Evolutionary conservation across 2,888 invertebrate genomes (phyloP).

Genomic region (Xestia c-nigrum): DNA sequence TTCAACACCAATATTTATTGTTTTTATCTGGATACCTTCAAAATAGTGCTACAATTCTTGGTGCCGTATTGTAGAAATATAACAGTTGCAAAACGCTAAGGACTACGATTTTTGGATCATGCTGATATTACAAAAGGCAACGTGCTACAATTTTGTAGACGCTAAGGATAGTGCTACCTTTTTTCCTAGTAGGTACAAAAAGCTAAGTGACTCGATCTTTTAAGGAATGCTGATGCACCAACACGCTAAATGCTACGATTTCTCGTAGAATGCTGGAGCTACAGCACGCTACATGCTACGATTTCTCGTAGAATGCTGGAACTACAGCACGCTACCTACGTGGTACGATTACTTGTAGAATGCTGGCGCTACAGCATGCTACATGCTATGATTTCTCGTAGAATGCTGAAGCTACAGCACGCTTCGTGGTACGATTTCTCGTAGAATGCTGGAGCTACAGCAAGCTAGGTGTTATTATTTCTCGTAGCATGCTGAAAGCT

Average conservation of each 20-base stretch:
- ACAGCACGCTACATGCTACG: not conserved
- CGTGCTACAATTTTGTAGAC: not conserved
- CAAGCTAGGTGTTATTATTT: not conserved
- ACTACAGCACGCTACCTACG: not conserved
- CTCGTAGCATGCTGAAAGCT: not conserved
- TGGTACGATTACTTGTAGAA: not conserved
- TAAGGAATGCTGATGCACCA: no score
- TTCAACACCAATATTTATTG: no score
- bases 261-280: no score
- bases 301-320: not conserved
- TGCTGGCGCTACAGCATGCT: not conserved
- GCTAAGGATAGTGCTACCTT: not conserved
- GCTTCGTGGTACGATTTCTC: not conserved
- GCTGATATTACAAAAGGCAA: not conserved
- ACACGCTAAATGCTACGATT: not conserved
- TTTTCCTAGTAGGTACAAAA: not conserved
- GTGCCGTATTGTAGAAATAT: not conserved
- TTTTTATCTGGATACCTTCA: not conserved
- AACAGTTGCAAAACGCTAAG: not conserved
- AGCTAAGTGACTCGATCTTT: no score
- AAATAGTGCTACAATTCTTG: not conserved
- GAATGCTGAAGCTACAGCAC: not conserved
- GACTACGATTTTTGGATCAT: not conserved
- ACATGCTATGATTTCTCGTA: not conserved
- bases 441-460: not conserved